These are phyloP conservation scores for Oryzias curvinotus DNA, from an alignment of 2,113 vertebrate genomes.

Conservation along the genomic window DNA sequence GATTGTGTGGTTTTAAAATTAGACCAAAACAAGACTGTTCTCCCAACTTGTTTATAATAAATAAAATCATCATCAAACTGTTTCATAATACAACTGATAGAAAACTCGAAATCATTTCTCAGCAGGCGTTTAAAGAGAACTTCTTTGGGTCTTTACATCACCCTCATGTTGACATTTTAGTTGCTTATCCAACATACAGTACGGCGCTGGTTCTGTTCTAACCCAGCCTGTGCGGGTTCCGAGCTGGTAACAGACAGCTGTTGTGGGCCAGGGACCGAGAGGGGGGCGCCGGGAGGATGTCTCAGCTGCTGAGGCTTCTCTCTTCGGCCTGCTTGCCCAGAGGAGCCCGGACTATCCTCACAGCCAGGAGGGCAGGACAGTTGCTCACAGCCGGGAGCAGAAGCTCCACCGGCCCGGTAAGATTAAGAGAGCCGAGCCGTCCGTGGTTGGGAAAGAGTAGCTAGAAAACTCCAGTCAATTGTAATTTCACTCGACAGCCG, in stretches of 20 bases:
- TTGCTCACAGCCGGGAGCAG: constrained; percentile 17
- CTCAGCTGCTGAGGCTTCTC: constrained; percentile 66
- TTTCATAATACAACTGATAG: neutral
- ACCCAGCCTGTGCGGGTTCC: rapidly evolving
- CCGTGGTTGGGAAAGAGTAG: neutral
- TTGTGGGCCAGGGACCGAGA: neutral
- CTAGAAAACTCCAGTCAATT: too few species aligned
- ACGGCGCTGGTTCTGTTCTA: neutral
- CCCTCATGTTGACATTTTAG: constrained; percentile 48
- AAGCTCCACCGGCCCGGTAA: constrained; percentile 35
- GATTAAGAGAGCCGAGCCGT: constrained; percentile 35
- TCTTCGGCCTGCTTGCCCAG: constrained; percentile 48
- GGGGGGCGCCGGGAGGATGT: constrained; percentile 50
- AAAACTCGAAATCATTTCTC: rapidly evolving
- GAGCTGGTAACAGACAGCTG: neutral
- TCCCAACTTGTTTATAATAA: neutral
- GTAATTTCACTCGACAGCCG: too few species aligned
- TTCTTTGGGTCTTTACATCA: constrained; percentile 32
- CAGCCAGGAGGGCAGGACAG: constrained; percentile 14
- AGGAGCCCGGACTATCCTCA: constrained; percentile 40
- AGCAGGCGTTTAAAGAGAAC: neutral
- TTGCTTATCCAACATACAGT: constrained; percentile 35
- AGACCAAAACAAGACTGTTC: too few species aligned
- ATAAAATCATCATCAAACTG: neutral
- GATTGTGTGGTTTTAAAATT: too few species aligned